Percentiles rank a stretch among this genome's conserved stretches.
Conservation (phyloP, 2,888 invertebrate species). For the Melanostoma scalare region DNA sequence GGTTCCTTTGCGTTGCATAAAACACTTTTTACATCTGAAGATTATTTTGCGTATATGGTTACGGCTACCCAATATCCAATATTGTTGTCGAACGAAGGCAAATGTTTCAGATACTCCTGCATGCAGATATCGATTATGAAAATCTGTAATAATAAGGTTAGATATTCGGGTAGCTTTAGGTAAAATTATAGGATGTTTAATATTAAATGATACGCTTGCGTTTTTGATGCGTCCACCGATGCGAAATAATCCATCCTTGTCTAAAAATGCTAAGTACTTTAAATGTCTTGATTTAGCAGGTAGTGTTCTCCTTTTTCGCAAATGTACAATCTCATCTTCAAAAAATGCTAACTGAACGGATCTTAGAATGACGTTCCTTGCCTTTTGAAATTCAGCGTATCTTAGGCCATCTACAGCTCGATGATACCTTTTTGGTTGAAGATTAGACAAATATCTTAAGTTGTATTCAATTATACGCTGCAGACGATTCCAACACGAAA, state of each 20-base stretch:
- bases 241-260: slow-evolving; percentile 14
- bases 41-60: slow-evolving; percentile 46
- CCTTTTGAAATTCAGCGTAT: neutral
- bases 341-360: neutral
- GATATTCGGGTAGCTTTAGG: slow-evolving; percentile 28
- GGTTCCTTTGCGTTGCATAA: slow-evolving; percentile 47
- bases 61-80: slow-evolving; percentile 55
- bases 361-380: neutral
- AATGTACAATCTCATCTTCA: slow-evolving; percentile 6
- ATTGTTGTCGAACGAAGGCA: slow-evolving; percentile 36
- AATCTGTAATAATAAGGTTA: slow-evolving; percentile 29
- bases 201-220: slow-evolving; percentile 19
- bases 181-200: slow-evolving; percentile 44
- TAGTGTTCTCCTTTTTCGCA: neutral
- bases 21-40: slow-evolving; percentile 45
- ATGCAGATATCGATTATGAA: slow-evolving; percentile 39
- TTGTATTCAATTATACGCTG: neutral
- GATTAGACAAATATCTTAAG: slow-evolving; percentile 2
- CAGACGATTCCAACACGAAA: slow-evolving; percentile 24
- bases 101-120: slow-evolving; percentile 46
- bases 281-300: slow-evolving; percentile 15
- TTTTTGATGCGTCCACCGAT: slow-evolving; percentile 16
- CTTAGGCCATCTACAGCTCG: neutral
- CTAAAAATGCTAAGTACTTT: slow-evolving; percentile 19
- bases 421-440: neutral